Base-by-base conservation (phyloP, 2,888 invertebrate genomes). In the Diplazon laetatorius region DNA sequence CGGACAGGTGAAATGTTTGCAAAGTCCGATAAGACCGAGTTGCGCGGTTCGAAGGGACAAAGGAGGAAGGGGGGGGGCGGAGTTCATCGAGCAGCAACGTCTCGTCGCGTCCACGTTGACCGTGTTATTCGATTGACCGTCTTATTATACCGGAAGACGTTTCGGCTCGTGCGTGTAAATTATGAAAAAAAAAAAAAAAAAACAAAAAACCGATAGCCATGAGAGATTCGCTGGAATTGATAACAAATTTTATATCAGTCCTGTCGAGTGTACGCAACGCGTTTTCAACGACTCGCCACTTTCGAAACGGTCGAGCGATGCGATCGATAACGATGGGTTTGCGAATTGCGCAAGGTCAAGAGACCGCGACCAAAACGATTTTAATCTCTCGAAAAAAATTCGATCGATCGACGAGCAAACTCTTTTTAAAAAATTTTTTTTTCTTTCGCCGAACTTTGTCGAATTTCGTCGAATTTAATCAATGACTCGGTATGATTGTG, bases 141-240 rank as follows among this genome's bases (percentile, higher is more conserved):
- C 25, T 72, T 62, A 62, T 72, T 68, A 76, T 72, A 76, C 71
- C 76, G 72, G 62, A 76, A 76, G 71, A 44, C 46, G 65, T 37
- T 65, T 65, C 35, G 63, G 63, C 9, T 42, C 44, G 50, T 22
- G 57, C 10, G 16, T 18, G 14, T 12, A n/a, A 35, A 22, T 50
- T 14, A 60, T 35, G 25, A 39, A 30, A 9, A 30, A 50, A 18
- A 55, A 63, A 50, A 18, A 14, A 42, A n/a, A n/a, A n/a, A n/a
- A n/a, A n/a, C 12, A 44, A 39, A 16, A 57, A 22, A n/a, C 63
- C 30, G 22, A 63, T 48, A 65, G n/a, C 46, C 50, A 25, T 18
- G 48, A 57, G 55, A 65, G 76, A 71, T 76, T 76, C 65, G 50
- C 50, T 35, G 42, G 60, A 76, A 76, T 71, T 46, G 71, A 76